phyloP scores from a whole-genome alignment of 64 coral and sea anemone species.

The Trachythela sp. region DNA sequence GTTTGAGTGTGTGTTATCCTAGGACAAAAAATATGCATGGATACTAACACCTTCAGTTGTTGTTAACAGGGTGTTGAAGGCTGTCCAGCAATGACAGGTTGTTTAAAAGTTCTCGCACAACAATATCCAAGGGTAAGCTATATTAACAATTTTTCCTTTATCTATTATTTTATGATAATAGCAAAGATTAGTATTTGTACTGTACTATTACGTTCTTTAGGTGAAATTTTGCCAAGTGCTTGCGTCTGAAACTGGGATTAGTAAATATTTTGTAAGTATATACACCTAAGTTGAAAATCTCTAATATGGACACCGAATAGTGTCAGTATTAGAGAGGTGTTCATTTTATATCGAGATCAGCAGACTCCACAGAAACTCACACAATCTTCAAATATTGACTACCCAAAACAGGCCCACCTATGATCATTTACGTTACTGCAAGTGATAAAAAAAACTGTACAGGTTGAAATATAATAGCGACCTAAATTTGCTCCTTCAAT shows the following conservation, averaged over 20 bases:
- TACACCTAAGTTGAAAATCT: not conserved
- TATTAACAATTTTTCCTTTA: not conserved
- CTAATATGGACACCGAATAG: too few species aligned
- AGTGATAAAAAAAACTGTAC: too few species aligned
- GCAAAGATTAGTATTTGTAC: not conserved
- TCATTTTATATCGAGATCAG: too few species aligned
- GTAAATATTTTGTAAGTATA: slow-evolving; percentile 87
- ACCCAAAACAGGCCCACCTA: too few species aligned
- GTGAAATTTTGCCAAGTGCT: slow-evolving; percentile 84
- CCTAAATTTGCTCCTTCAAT: too few species aligned
- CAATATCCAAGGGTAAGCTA: slow-evolving; percentile 66
- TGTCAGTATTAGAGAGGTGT: too few species aligned
- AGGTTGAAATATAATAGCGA: too few species aligned
- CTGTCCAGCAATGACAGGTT: slow-evolving; percentile 78
- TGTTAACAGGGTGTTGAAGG: slow-evolving; percentile 57
- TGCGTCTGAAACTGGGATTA: slow-evolving; percentile 78
- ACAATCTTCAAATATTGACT: too few species aligned
- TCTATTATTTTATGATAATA: not conserved
- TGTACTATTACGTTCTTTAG: slow-evolving; percentile 33
- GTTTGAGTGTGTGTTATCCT: too few species aligned
- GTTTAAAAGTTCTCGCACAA: slow-evolving; percentile 65
- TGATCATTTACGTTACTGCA: too few species aligned
- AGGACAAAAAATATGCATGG: not conserved
- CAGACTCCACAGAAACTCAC: too few species aligned
- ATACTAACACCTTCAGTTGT: too few species aligned